phyloP scores from a whole-genome alignment of 37 sponge, comb jelly and placozoan species.

The Dysidea cf. avara region DNA sequence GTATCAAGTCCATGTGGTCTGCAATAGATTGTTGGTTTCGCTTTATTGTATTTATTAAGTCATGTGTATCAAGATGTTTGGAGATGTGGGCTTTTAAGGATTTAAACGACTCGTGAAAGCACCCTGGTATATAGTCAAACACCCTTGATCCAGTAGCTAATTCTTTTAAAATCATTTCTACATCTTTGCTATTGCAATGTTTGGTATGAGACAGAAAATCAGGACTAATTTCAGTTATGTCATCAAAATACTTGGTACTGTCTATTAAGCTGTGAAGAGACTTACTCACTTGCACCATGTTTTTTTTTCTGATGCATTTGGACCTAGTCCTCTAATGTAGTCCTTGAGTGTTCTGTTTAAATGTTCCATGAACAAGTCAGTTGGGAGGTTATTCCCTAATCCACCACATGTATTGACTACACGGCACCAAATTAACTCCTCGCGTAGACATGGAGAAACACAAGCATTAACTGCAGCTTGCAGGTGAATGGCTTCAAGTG shows the following conservation, averaged over 20 bases:
- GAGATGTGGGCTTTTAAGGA: slow-evolving; percentile 16
- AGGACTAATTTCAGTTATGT: background rate
- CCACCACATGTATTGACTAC: slow-evolving; percentile 29
- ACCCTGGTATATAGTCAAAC: slow-evolving; percentile 48
- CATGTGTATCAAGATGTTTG: background rate
- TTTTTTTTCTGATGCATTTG: slow-evolving; percentile 26
- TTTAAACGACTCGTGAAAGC: slow-evolving; percentile 20
- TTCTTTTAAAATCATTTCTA: slow-evolving; percentile 12
- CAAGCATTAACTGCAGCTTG: slow-evolving; percentile 15
- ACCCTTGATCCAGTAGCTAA: slow-evolving; percentile 12
- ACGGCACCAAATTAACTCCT: slow-evolving; percentile 31
- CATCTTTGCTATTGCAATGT: slow-evolving; percentile 4
- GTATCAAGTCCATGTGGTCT: too few relatives aligned
- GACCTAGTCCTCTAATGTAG: slow-evolving; percentile 36
- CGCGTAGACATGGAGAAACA: slow-evolving; percentile 28
- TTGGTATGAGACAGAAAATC: slow-evolving; percentile 9
- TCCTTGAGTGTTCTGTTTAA: slow-evolving; percentile 37
- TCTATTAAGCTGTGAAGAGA: slow-evolving; percentile 9
- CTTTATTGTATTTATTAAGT: too few relatives aligned
- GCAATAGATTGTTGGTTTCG: too few relatives aligned
- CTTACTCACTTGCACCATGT: slow-evolving; percentile 32
- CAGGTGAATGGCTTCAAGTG: slow-evolving; percentile 29
- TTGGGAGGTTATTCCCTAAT: slow-evolving; percentile 42
- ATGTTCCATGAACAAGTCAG: slow-evolving; percentile 46
- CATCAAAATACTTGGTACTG: slow-evolving; percentile 24